Percentiles rank a stretch among this genome's conserved stretches.
Conservation (phyloP, 2,113 vertebrate species). For the Lepisosteus osseus region DNA sequence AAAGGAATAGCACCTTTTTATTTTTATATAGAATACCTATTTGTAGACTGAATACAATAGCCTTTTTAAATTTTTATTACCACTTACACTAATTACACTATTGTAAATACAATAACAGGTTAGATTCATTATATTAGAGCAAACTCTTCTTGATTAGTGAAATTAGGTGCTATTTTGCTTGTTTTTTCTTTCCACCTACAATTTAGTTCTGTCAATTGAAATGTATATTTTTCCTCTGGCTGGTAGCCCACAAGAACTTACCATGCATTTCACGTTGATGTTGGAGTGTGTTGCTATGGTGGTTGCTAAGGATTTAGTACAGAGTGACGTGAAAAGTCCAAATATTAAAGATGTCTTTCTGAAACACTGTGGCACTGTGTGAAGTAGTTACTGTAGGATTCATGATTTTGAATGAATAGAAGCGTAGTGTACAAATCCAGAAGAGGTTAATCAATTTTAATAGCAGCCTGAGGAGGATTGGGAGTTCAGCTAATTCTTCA, state of each 20-base stretch:
- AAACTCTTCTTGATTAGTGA: constrained; percentile 28
- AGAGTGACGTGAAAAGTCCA: constrained; percentile 67
- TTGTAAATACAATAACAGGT: constrained; percentile 4
- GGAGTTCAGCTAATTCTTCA: no score
- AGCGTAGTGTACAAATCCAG: no score
- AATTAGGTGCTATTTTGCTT: constrained; percentile 26
- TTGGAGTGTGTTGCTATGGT: constrained; percentile 71
- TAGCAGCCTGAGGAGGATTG: no score
- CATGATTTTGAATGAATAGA: no score
- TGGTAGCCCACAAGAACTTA: constrained; percentile 57
- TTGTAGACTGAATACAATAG: no score
- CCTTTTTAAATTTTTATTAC: no score
- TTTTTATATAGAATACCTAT: no score
- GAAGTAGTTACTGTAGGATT: constrained; percentile 37
- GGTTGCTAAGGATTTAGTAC: constrained; percentile 75
- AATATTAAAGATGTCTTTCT: constrained; percentile 78
- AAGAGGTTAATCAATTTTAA: no score
- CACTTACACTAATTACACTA: no score
- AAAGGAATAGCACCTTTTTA: no score
- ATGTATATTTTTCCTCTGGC: constrained; percentile 38
- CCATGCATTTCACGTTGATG: constrained; percentile 70
- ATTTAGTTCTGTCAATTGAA: constrained; percentile 45
- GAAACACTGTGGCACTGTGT: constrained; percentile 51
- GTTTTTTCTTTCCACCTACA: constrained; percentile 15
- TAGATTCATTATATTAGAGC: constrained; percentile 7